Evolutionary conservation across 2,113 vertebrate genomes (phyloP).

Genomic region (Caranx ignobilis): DNA sequence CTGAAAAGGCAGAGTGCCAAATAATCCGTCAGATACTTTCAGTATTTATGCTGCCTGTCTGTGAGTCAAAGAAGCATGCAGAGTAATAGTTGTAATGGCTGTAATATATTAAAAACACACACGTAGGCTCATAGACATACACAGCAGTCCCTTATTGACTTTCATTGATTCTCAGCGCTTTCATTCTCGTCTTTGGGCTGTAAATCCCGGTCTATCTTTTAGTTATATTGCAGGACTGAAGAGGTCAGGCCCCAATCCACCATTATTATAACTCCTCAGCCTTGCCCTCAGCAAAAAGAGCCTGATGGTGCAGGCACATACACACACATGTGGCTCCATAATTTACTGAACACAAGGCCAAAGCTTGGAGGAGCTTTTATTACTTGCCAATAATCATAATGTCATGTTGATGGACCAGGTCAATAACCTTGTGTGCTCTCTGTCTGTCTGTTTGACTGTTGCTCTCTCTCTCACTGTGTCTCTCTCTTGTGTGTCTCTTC

Average conservation of each 20-base stretch:
- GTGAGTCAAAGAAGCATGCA: slow-evolving; percentile 45
- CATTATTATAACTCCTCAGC: slow-evolving; percentile 48
- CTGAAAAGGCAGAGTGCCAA: slow-evolving; percentile 52
- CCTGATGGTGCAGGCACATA: slow-evolving; percentile 19
- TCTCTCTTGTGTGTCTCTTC: background rate
- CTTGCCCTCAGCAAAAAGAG: slow-evolving; percentile 9
- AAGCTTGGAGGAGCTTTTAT: slow-evolving; percentile 73
- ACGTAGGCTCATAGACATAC: slow-evolving; percentile 3
- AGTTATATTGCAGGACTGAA: slow-evolving; percentile 45
- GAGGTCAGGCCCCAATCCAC: slow-evolving; percentile 56
- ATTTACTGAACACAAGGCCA: slow-evolving; percentile 73
- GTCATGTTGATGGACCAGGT: slow-evolving; percentile 75
- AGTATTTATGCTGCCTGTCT: slow-evolving; percentile 58
- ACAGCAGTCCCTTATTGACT: slow-evolving; percentile 50
- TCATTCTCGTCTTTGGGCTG: slow-evolving; percentile 56
- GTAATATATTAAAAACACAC: slow-evolving; percentile 56
- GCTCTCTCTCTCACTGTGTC: background rate
- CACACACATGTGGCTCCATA: slow-evolving; percentile 26
- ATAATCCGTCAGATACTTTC: slow-evolving; percentile 56
- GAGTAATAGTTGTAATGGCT: slow-evolving; percentile 64
- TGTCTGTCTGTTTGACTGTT: slow-evolving; percentile 34
- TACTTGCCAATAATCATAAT: slow-evolving; percentile 81
- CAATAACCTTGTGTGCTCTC: slow-evolving; percentile 63
- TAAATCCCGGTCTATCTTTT: slow-evolving; percentile 60
- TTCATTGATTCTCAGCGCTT: slow-evolving; percentile 61